A percentile compares a stretch with the other conserved stretches of the same genome.
Evolutionary conservation across 2,888 invertebrate species (phyloP).

Genomic region (Hedychridium roseum): DNA sequence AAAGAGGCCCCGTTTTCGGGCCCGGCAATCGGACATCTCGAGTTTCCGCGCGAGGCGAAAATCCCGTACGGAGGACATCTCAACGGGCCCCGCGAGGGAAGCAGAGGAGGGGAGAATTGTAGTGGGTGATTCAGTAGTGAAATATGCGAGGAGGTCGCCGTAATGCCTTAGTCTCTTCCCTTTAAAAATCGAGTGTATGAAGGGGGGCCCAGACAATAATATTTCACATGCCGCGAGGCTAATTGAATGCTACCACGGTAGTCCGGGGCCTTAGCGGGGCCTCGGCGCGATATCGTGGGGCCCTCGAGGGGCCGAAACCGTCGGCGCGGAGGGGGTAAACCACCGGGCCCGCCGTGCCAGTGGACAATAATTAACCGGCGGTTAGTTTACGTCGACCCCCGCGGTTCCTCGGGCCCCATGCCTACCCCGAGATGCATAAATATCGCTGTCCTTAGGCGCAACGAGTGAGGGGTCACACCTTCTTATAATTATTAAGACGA

Average conservation of each 20-base stretch:
- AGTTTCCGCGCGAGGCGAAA: slow-evolving; percentile 6
- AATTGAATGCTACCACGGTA: slow-evolving; percentile 64
- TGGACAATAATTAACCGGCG: slow-evolving; percentile 62
- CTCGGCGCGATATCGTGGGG: slow-evolving; percentile 31
- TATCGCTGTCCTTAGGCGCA: slow-evolving; percentile 53
- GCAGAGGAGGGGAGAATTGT: slow-evolving; percentile 17
- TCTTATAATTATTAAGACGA: slow-evolving; percentile 63
- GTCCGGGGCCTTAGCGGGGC: slow-evolving; percentile 51
- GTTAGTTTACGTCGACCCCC: slow-evolving; percentile 61
- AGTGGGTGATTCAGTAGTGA: slow-evolving; percentile 50
- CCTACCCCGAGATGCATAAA: slow-evolving; percentile 54
- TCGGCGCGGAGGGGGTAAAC: slow-evolving; percentile 1
- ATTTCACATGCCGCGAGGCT: slow-evolving; percentile 60
- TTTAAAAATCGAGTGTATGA: slow-evolving; percentile 49
- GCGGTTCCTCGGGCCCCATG: slow-evolving; percentile 41
- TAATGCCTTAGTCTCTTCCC: slow-evolving; percentile 43
- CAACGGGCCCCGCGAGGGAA: not conserved
- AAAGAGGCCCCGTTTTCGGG: slow-evolving; percentile 7
- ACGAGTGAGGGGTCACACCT: slow-evolving; percentile 57
- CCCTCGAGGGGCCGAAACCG: slow-evolving; percentile 4
- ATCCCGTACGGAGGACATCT: not conserved
- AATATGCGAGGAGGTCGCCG: slow-evolving; percentile 46
- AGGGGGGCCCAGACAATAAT: slow-evolving; percentile 49
- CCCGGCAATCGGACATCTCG: slow-evolving; percentile 8
- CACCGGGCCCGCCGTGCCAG: slow-evolving; percentile 31